Evolutionary conservation across 2,888 invertebrate species (phyloP), one percentile per base, ranked within the genome.

Genomic region (Linnaemya tessellans): DNA sequence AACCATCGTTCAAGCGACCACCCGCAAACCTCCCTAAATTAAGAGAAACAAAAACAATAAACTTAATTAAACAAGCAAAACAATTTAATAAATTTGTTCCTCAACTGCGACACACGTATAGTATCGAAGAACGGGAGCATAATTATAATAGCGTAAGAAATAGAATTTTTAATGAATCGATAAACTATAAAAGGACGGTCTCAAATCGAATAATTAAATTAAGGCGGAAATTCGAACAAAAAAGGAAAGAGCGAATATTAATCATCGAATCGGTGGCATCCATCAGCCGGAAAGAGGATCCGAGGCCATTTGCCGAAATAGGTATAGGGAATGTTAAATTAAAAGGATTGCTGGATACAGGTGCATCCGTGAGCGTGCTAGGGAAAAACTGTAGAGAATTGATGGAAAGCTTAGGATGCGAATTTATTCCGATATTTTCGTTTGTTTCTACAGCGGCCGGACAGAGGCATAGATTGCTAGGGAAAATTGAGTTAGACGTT

Each of bases 291-390:
- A 25, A 7, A 3, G 22, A 38, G 5, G 46, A 77, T 13, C 38
- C 41, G 3, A n/a, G 75, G 3, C 56, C 65, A 1, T 77, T 43
- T 56, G 75, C 43, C 1, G 15, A 65, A 20, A 54, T 77, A 13
- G 3, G 7, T 1, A 20, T 73, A 15, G 65, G 56, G 0, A 51
- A 43, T 1, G 1, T 54, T 10, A 41, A 4, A 5, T 11, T 70
- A 10, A 60, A 8, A 18, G 79, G 62, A 0, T 22, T 79, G 11
- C 30, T 79, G 54, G 79, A 83, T n/a, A 58, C 67, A 0, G 73
- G 65, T 10, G 71, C 70, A 0, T 51, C 70, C 1, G 15, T 77
- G 2, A 56, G 60, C 20, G 13, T 82, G 11, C 20, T 71, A n/a
- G 77, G 82, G 11, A 41, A 11, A 73, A 3, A 20, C 67, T 0